phyloP scores from a whole-genome alignment of 2,888 invertebrate species.

The Pilophorus perplexus region DNA sequence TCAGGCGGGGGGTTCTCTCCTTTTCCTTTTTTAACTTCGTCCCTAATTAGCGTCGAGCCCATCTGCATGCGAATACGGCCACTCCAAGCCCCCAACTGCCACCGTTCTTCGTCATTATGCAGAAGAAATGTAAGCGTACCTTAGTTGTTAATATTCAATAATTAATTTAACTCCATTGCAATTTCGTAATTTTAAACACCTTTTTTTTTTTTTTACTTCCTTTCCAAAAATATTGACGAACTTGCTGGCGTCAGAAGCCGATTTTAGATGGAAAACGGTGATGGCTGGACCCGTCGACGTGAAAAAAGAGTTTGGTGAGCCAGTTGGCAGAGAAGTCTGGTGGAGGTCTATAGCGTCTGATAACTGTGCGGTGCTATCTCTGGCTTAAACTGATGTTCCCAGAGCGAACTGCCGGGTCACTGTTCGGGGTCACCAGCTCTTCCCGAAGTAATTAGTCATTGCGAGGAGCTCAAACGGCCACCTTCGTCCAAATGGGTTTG shows the following conservation, averaged over 20 bases:
- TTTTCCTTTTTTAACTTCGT: too few species aligned
- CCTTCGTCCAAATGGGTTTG: conserved; percentile 9
- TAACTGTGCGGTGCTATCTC: conserved; percentile 28
- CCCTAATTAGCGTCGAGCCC: too few species aligned
- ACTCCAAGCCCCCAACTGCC: too few species aligned
- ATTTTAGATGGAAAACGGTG: conserved; percentile 34
- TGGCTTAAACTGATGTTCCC: conserved; percentile 27
- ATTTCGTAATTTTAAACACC: too few species aligned
- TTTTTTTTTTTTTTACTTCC: conserved; percentile 2
- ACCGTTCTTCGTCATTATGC: too few species aligned
- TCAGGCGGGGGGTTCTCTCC: too few species aligned
- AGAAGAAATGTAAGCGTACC: too few species aligned
- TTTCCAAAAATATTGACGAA: conserved; percentile 1
- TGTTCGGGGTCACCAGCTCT: conserved; percentile 15
- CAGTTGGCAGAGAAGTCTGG: conserved; percentile 29
- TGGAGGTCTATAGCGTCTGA: conserved; percentile 27
- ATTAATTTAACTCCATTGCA: too few species aligned
- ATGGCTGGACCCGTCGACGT: conserved; percentile 30
- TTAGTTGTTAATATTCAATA: too few species aligned
- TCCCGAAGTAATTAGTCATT: conserved; percentile 20
- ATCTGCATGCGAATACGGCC: too few species aligned
- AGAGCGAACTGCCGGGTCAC: conserved; percentile 18
- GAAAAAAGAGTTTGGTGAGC: conserved; percentile 28
- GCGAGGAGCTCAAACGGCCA: conserved; percentile 1
- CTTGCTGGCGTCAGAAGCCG: conserved; percentile 30